Base-by-base conservation (phyloP, 2,797 vertebrate species). In the Mus minutoides region DNA sequence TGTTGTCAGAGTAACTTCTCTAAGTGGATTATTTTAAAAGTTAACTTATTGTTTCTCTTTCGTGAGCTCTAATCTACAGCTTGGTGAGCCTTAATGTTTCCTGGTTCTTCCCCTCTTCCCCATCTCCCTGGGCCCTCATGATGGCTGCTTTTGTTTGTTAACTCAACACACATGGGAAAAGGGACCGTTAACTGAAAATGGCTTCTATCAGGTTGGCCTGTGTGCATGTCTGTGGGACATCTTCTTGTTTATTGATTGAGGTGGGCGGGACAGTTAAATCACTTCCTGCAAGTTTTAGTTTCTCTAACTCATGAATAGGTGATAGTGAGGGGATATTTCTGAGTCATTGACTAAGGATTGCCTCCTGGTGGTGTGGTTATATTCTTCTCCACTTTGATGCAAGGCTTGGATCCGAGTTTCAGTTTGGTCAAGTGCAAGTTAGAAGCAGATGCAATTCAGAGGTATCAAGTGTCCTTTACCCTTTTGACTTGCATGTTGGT, bases 11-110 rank as follows among this genome's bases (percentile, higher is more conserved):
- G 6, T 14, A 78, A 34, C 8, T 88, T 86, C 31, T 80, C 52
- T 40, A 80, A 64, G 60, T 88, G 87, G 34, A 14, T 87, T 78
- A 64, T 91, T 86, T 96, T 40, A 62, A 54, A 93, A 58, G 26
- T 90, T 24, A 52, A 67, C 31, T 52, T 54, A 43, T 52, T 54
- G 56, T 52, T 75, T 52, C 12, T 1, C 64, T 96, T 91, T 82
- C 9, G 31, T 83, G 56, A 71, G 22, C 12, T 62, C n/a, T 91
- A 10, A 17, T 13, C 6, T 76, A 14, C 12, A 75, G 43, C 84
- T 24, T 92, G 29, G 60, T 40, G 92, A 89, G 56, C 29, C 4
- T 54, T 80, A 80, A 12, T 60, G n/a, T 76, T 90, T 96, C 31
- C 73, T 79, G 13, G 17, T 19, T 37, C 37, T 49, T 46, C 1